phyloP scores from a whole-genome alignment of 2,888 invertebrate genomes.

The Apamea crenata region DNA sequence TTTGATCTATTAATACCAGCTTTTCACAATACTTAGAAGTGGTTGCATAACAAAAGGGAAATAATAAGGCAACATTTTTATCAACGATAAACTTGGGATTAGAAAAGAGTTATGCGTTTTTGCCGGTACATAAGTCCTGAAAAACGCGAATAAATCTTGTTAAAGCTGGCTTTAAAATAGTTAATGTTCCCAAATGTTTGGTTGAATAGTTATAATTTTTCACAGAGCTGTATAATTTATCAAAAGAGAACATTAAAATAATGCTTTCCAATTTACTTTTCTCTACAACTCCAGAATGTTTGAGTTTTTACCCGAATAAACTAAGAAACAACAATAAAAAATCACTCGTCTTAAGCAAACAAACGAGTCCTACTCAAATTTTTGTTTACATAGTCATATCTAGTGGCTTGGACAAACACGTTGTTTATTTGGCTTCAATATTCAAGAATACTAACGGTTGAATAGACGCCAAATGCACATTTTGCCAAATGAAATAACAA shows the following conservation, averaged over 20 bases:
- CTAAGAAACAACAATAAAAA: constrained; percentile 18
- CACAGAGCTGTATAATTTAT: neutral
- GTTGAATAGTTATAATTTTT: neutral
- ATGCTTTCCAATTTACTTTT: neutral
- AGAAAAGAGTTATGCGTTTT: neutral
- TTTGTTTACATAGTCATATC: constrained; percentile 54
- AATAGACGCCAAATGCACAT: constrained; percentile 86
- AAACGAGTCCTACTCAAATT: constrained; percentile 42
- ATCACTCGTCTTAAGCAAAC: constrained; percentile 26
- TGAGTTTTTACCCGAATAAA: neutral
- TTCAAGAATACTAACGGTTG: constrained; percentile 79
- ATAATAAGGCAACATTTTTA: neutral
- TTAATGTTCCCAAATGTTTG: neutral
- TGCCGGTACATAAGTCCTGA: neutral
- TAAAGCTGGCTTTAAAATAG: neutral
- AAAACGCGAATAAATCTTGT: neutral
- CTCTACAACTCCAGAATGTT: neutral
- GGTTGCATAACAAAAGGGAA: neutral
- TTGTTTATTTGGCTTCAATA: constrained; percentile 80
- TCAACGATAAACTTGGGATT: neutral
- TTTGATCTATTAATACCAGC: constrained; percentile 6
- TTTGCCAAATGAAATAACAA: constrained; percentile 85
- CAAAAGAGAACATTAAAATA: neutral
- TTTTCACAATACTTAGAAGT: neutral
- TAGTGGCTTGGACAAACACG: constrained; percentile 70